Evolutionary conservation across 2,888 invertebrate genomes (phyloP), one percentile per base, ranked within the genome.

Genomic region (Eilema griseolum): DNA sequence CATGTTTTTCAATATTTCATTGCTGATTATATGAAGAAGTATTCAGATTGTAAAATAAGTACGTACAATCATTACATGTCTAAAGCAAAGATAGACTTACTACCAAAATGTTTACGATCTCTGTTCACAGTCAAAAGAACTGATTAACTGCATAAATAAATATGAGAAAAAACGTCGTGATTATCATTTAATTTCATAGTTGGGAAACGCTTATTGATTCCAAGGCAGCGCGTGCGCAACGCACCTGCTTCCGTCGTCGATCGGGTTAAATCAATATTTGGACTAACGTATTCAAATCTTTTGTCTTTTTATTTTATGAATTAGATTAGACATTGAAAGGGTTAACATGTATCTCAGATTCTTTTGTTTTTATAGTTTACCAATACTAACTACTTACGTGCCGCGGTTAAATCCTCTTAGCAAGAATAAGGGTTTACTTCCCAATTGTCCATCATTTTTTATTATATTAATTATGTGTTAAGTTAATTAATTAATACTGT

Each of bases 161-260:
- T 92, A 92, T 91, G 89, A 3, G 52, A 91, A 92, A 71, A 92
- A 94, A 93, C 91, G 89, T 87, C 76, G 89, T 93, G 94, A 95
- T 95, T 95, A 95, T 94, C 95, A 95, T 95, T 95, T 95, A 95
- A 95, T 95, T 95, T 95, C 94, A 94, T 95, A 95, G 94, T 90
- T 91, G 88, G 88, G 90, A 88, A 90, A 91, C 92, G 90, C 89
- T 93, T 92, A 94, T 93, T 93, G 94, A 92, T 90, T 92, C 88
- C 65, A 83, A 83, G 85, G 78, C 74, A 80, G 88, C 94, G 92
- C 94, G 93, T 93, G 94, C 92, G 85, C 79, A 64, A n/a, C 71
- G 84, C 95, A 95, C 94, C 95, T 94, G 95, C 95, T 93, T 95
- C 94, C 95, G 91, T 88, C 88, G 90, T 84, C 89, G 94, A 94